These are phyloP conservation scores for Caradrina kadenii DNA, from an alignment of 2,888 invertebrate genomes.

Conservation along the genomic window DNA sequence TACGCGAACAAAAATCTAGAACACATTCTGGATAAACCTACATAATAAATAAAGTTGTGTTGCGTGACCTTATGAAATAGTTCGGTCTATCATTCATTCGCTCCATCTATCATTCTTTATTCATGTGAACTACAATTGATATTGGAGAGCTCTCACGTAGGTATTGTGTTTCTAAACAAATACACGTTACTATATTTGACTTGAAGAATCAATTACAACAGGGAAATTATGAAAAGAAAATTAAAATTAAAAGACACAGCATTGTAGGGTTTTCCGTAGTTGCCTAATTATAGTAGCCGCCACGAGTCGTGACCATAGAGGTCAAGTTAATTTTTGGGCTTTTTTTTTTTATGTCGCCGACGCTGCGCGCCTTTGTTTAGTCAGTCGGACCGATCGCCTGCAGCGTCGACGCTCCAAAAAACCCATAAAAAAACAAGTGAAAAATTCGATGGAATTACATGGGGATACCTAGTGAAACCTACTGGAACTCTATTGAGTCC, in stretches of 20 bases:
- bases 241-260: too few species aligned
- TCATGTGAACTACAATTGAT: background rate
- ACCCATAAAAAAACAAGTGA: too few species aligned
- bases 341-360: too few species aligned
- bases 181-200: background rate
- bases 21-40: background rate
- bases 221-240: too few species aligned
- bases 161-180: background rate
- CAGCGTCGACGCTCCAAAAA: too few species aligned
- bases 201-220: background rate
- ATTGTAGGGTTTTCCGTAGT: too few species aligned
- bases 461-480: conserved; percentile 95
- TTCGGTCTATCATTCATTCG: conserved; percentile 9
- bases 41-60: background rate
- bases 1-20: background rate
- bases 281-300: too few species aligned
- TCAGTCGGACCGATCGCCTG: too few species aligned
- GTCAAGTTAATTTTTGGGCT: too few species aligned
- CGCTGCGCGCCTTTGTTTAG: too few species aligned
- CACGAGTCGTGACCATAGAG: too few species aligned
- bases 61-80: conserved; percentile 2
- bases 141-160: background rate
- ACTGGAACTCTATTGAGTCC: conserved; percentile 96
- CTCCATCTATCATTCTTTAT: conserved; percentile 13
- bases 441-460: too few species aligned